phyloP scores from a whole-genome alignment of 1,140 invertebrate genomes.

The Megalopta genalis region DNA sequence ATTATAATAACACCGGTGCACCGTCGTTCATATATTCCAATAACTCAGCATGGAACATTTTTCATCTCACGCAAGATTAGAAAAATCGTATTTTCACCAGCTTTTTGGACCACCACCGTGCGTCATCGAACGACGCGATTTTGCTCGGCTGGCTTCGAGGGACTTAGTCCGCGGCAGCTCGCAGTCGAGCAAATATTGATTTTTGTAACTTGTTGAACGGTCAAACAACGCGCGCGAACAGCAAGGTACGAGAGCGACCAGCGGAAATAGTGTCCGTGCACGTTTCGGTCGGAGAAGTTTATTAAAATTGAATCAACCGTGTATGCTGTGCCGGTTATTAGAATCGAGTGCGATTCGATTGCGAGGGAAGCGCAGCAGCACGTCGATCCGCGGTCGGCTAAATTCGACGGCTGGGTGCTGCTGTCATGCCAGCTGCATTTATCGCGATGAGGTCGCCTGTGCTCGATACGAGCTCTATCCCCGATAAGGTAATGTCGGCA shows the following conservation, averaged over 20 bases:
- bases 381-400: conserved; percentile 16
- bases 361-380: neutral
- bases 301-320: conserved; percentile 34
- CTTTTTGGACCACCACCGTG: neutral
- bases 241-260: neutral
- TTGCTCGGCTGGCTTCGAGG: neutral
- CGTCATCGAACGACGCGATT: neutral
- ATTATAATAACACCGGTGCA: too few relatives aligned
- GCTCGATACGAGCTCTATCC: conserved; percentile 23
- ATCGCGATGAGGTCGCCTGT: conserved; percentile 22
- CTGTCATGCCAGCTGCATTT: conserved; percentile 9
- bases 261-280: neutral
- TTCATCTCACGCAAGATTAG: too few relatives aligned
- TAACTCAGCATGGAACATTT: too few relatives aligned
- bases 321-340: neutral
- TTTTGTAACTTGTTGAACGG: conserved; percentile 38
- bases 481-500: conserved; percentile 53
- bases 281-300: neutral
- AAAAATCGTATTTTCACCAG: too few relatives aligned
- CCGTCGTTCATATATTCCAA: too few relatives aligned
- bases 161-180: neutral
- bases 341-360: conserved; percentile 6
- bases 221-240: neutral
- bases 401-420: conserved; percentile 14
- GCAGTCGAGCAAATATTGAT: conserved; percentile 29